Evolutionary conservation across 2,888 invertebrate species (phyloP).

Genomic region (Phaedon cochleariae): DNA sequence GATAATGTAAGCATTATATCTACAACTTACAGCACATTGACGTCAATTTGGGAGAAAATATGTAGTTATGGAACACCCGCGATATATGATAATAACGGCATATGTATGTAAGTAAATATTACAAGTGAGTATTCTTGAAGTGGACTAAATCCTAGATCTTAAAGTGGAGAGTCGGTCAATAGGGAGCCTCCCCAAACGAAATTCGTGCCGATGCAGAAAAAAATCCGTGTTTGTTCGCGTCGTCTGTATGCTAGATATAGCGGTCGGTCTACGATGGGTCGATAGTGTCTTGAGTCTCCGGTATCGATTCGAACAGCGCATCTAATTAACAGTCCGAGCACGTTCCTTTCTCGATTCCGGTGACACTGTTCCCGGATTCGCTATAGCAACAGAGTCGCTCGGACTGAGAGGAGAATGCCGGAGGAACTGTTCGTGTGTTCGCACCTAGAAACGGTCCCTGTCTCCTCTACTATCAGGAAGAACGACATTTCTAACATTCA

Average conservation of each 20-base stretch:
- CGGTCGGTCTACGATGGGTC: conserved; percentile 34
- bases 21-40: no score
- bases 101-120: no score
- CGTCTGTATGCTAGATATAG: conserved; percentile 31
- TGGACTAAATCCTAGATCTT: no score
- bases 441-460: background rate
- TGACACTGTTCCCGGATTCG: conserved; percentile 62
- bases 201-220: conserved; percentile 13
- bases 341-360: conserved; percentile 62
- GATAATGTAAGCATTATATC: no score
- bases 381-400: conserved; percentile 50
- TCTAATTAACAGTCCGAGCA: conserved; percentile 63
- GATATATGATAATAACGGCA: no score
- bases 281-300: conserved; percentile 50
- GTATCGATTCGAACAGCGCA: conserved; percentile 62
- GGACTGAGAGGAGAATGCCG: background rate
- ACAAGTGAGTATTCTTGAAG: no score
- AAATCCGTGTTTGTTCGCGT: conserved; percentile 30
- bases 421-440: background rate
- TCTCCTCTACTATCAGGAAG: no score
- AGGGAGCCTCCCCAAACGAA: background rate
- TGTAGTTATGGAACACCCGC: no score
- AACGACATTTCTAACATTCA: no score
- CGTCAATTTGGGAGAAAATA: no score
- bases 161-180: background rate